A percentile compares a stretch with the other conserved stretches of the same genome.
Evolutionary conservation across 2,113 vertebrate species (phyloP).

Genomic region (Micromys minutus): DNA sequence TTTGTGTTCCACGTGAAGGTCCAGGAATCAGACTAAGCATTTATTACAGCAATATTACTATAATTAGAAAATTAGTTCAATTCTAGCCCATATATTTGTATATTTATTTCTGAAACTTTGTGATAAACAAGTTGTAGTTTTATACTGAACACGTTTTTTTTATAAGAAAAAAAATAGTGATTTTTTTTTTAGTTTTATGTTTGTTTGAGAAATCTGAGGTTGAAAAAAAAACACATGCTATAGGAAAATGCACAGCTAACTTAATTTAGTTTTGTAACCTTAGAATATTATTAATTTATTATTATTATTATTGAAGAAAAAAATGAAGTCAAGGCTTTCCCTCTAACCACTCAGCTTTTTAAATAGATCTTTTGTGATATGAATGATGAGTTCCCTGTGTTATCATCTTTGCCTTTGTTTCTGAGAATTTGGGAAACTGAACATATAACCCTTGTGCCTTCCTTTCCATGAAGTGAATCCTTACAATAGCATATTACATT

Average conservation of each 20-base stretch:
- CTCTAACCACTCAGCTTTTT: neutral
- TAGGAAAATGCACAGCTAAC: neutral
- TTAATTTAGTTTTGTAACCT: neutral
- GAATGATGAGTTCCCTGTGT: neutral
- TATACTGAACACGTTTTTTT: neutral
- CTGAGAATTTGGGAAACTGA: neutral
- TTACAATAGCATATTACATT: neutral
- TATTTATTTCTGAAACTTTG: neutral
- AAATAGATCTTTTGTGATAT: neutral
- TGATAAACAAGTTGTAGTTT: slow-evolving; percentile 1
- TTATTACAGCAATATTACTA: neutral
- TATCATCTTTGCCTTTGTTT: neutral
- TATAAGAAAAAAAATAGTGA: neutral
- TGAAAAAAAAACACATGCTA: neutral
- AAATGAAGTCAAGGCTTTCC: neutral
- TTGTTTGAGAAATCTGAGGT: neutral
- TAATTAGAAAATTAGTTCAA: neutral
- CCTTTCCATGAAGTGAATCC: neutral
- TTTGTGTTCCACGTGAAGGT: neutral
- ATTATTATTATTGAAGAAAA: neutral
- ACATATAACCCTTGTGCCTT: neutral
- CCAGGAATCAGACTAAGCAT: neutral
- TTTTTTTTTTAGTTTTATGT: neutral
- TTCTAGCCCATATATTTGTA: neutral
- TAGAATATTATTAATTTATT: neutral